Base-by-base conservation (phyloP, 2,797 vertebrate species). In the Steatocranus sp. region DNA sequence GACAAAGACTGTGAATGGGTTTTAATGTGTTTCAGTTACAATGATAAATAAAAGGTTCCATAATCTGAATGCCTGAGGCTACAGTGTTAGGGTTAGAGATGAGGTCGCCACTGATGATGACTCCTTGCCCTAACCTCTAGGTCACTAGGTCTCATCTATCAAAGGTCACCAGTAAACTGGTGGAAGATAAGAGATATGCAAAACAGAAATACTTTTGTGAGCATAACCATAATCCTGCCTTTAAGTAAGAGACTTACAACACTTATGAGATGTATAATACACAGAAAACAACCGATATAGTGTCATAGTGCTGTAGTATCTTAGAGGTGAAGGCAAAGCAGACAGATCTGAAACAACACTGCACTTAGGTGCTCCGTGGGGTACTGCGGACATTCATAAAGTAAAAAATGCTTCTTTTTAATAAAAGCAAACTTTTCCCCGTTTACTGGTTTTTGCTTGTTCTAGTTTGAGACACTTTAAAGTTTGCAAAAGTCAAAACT, bases 321-420 rank as follows among this genome's bases (percentile, higher is more conserved):
- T 1, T 17, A 6, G 18, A 49, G 63, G 15, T 27, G 6, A 77
- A 68, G 58, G 70, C 3, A 79, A 82, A 75, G 36, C 46, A 80
- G 75, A 74, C 48, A 38, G 54, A 20, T 73, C 23, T 2, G 6
- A 68, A 73, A 79, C 49, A 61, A 36, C 56, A n/a, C 27, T 73
- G 53, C 11, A n/a, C 7, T 25, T 14, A 11, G 61, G 17, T 46
- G 43, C 49, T 41, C n/a, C 9, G 7, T 23, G 17, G 17, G 10
- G 0, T 32, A 11, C 25, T 30, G 68, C 2, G 0, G 38, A n/a
- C 43, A n/a, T 32, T 48, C 43, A 30, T n/a, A n/a, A 32, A 12
- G 17, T 48, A 12, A 48, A 12, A 68, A 1, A 27, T 46, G 23
- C 14, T 46, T 70, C 0, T 27, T 27, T 46, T 27, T 1, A 70